Conservation (phyloP, 1,140 invertebrate species). For the Sitodiplosis mosellana region DNA sequence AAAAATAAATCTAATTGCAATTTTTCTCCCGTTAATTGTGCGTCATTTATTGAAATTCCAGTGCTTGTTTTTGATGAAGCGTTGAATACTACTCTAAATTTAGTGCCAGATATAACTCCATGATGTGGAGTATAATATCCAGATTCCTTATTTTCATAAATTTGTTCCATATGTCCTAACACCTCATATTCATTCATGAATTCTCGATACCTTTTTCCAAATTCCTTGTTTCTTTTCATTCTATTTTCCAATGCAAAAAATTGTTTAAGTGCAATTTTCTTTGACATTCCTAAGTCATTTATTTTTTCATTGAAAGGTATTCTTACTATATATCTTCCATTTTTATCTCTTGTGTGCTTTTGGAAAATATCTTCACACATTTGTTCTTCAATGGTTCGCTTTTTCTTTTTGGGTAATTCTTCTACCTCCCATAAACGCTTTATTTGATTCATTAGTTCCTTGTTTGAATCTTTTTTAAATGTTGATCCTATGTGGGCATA, state of each 20-base stretch:
- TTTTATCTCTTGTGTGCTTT: neutral
- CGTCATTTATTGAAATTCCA: conserved; percentile 16
- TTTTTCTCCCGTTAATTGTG: conserved; percentile 14
- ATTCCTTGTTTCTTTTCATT: conserved; percentile 4
- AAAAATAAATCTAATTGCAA: conserved; percentile 21
- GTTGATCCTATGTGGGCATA: no score
- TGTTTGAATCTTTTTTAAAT: no score
- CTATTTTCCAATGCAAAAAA: no score
- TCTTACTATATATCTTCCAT: neutral
- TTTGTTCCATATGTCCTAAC: conserved; percentile 18
- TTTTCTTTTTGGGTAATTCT: neutral
- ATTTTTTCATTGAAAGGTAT: neutral
- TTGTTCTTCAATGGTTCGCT: neutral
- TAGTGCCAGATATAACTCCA: conserved; percentile 7
- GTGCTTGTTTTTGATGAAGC: conserved; percentile 10
- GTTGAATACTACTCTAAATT: conserved; percentile 17
- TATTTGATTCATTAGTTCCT: no score
- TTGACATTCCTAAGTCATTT: neutral
- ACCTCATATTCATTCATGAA: conserved; percentile 22
- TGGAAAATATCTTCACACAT: neutral
- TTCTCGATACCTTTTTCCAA: conserved; percentile 12
- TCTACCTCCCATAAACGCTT: neutral
- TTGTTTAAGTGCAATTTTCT: no score
- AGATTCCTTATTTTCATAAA: neutral
- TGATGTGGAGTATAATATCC: conserved; percentile 10